phyloP scores from a whole-genome alignment of 2,888 invertebrate genomes.

The Lordiphosa fenestrarum region DNA sequence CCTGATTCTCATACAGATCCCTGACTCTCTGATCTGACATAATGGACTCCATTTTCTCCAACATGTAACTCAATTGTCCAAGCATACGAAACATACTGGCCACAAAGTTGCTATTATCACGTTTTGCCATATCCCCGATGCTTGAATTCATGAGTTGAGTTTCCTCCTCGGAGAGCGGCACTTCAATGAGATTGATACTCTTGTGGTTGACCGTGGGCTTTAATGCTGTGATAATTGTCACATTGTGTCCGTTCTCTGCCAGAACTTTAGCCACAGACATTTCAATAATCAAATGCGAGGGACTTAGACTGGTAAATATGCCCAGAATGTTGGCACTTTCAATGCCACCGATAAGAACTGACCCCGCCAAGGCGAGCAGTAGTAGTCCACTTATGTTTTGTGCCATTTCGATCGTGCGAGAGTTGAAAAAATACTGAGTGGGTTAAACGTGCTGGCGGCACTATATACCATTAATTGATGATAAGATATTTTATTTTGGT shows the following conservation, averaged over 20 bases:
- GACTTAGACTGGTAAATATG: conserved; percentile 69
- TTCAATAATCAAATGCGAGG: conserved; percentile 76
- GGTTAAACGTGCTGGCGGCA: too few relatives aligned
- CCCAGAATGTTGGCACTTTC: conserved; percentile 72
- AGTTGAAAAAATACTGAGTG: neutral
- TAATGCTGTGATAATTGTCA: conserved; percentile 71
- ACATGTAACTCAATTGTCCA: conserved; percentile 34
- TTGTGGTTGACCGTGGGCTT: conserved; percentile 59
- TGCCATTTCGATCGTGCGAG: neutral
- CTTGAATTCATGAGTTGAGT: conserved; percentile 17
- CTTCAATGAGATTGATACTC: conserved; percentile 46
- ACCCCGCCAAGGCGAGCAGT: conserved; percentile 12
- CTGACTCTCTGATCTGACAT: conserved; percentile 56
- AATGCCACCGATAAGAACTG: conserved; percentile 16
- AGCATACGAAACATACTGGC: conserved; percentile 18
- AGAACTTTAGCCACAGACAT: conserved; percentile 69
- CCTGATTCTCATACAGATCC: conserved; percentile 61
- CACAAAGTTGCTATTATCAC: conserved; percentile 46
- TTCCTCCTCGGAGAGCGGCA: conserved; percentile 50
- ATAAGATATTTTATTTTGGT: neutral
- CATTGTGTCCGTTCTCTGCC: conserved; percentile 75
- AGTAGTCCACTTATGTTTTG: conserved; percentile 2
- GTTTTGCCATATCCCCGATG: conserved; percentile 38
- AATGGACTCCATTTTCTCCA: conserved; percentile 50
- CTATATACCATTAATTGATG: neutral